These are phyloP conservation scores for Lutjanus argentimaculatus DNA, from an alignment of 2,797 vertebrate genomes.

Conservation along the genomic window DNA sequence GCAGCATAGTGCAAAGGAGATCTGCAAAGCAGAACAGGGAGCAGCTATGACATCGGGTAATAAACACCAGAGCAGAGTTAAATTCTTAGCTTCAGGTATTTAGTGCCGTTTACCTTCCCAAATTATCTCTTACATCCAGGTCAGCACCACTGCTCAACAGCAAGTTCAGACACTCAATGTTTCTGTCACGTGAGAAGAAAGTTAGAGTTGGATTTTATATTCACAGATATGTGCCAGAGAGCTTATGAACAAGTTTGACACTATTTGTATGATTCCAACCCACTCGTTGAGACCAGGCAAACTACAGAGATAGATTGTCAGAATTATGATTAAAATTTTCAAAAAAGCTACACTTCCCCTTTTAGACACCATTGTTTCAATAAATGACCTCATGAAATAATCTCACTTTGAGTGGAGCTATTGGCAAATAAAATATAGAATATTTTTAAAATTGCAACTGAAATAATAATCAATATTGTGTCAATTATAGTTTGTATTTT, in stretches of 20 bases:
- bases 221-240: not conserved
- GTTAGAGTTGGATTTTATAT: not conserved
- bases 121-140: constrained; percentile 91
- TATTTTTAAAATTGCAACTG: not conserved
- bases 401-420: not conserved
- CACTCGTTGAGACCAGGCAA: too few relatives aligned
- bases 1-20: constrained; percentile 95
- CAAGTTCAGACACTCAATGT: constrained; percentile 96
- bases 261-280: not conserved
- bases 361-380: not conserved
- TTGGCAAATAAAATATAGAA: not conserved
- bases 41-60: constrained; percentile 8
- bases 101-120: constrained; percentile 88
- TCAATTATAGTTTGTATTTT: not conserved
- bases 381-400: not conserved
- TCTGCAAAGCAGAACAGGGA: constrained; percentile 74
- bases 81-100: not conserved
- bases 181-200: constrained; percentile 81
- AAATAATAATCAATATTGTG: not conserved
- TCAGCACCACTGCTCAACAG: constrained; percentile 93
- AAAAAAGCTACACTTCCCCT: too few relatives aligned
- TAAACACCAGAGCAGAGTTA: constrained; percentile 8
- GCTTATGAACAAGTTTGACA: constrained; percentile 29
- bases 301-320: too few relatives aligned
- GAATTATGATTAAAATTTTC: too few relatives aligned